phyloP scores from a whole-genome alignment of 2,797 vertebrate species.

The Naso thynnoides region DNA sequence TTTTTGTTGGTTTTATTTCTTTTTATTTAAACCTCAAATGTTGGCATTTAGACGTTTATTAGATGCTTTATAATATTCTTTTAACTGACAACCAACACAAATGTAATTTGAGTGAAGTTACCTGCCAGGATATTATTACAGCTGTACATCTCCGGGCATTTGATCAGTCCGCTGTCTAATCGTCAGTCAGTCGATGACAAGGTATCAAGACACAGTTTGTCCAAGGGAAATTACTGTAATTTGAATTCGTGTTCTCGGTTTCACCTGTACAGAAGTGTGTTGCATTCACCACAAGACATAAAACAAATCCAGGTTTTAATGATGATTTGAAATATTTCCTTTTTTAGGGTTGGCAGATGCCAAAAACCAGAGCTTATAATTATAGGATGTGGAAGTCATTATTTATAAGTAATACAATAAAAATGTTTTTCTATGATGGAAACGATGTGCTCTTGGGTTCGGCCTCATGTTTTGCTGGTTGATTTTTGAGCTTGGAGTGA shows the following conservation, averaged over 20 bases:
- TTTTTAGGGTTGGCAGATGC: slow-evolving; percentile 6
- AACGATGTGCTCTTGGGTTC: neutral
- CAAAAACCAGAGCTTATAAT: slow-evolving; percentile 20
- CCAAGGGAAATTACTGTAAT: neutral
- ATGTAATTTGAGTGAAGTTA: neutral
- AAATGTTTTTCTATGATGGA: slow-evolving; percentile 28
- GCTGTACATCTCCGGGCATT: neutral
- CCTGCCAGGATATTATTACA: neutral
- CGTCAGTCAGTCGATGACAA: too few species aligned
- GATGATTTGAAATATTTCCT: neutral
- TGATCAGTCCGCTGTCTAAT: neutral
- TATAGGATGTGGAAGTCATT: slow-evolving; percentile 14
- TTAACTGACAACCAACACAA: neutral
- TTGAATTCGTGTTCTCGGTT: neutral
- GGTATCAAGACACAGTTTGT: neutral
- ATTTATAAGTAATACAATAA: slow-evolving; percentile 8
- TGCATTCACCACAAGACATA: neutral
- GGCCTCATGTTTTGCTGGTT: slow-evolving; percentile 13
- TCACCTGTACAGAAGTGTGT: neutral
- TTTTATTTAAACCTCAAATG: neutral
- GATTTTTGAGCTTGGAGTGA: slow-evolving; percentile 10
- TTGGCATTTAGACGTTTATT: neutral
- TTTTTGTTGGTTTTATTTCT: neutral
- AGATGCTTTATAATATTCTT: neutral
- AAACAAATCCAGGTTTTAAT: neutral